A percentile compares a stretch with the other conserved stretches of the same genome.
Evolutionary conservation across 2,797 vertebrate species (phyloP).

Genomic region (Manis pentadactyla): DNA sequence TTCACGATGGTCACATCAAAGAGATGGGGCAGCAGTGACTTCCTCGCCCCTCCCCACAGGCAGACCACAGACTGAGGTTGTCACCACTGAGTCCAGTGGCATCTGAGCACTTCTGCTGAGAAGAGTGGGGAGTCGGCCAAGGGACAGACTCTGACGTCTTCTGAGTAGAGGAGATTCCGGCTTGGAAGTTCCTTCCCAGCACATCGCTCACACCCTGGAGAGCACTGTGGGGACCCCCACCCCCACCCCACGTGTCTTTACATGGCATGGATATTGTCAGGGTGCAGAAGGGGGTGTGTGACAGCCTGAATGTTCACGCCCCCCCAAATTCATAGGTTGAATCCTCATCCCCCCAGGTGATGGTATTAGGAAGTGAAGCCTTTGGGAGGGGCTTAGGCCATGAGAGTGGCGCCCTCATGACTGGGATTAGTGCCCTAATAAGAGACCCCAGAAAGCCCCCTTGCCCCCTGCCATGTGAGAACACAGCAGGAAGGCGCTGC

Average conservation of each 20-base stretch:
- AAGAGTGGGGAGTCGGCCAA: accelerated
- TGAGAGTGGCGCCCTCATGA: not conserved
- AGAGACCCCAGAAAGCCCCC: not conserved
- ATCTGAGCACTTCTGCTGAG: not conserved
- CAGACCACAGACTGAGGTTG: not conserved
- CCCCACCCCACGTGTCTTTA: no score
- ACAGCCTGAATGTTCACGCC: accelerated
- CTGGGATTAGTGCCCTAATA: not conserved
- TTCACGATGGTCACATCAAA: not conserved
- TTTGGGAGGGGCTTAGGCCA: not conserved
- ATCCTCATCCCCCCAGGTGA: not conserved
- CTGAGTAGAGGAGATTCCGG: not conserved
- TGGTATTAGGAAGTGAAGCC: not conserved
- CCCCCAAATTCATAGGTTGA: not conserved
- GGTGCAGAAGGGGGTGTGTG: not conserved
- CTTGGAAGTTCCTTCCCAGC: not conserved
- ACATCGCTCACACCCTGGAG: not conserved
- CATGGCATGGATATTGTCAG: accelerated
- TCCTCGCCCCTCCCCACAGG: not conserved
- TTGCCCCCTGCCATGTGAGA: not conserved
- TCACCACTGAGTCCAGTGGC: not conserved
- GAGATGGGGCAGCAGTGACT: not conserved
- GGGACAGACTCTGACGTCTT: not conserved
- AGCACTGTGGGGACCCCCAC: no score
- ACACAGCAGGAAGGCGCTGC: not conserved